A percentile compares a stretch with the other conserved stretches of the same genome.
Conservation (phyloP, 92 coral and sea anemone species). For the Porites divaricata region DNA sequence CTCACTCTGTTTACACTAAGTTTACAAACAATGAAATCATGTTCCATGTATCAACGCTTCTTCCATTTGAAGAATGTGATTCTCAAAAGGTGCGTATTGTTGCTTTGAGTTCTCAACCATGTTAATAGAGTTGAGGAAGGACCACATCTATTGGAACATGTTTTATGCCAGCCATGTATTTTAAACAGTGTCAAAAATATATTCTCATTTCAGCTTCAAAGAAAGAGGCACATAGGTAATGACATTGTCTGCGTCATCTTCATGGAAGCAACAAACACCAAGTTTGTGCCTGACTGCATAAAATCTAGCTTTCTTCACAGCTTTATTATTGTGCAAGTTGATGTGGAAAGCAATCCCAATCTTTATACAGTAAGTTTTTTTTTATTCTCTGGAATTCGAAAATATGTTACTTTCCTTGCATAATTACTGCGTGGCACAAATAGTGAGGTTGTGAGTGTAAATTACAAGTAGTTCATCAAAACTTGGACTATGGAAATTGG, state of each 20-base stretch:
- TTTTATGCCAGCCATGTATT: no score
- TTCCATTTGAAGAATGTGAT: slow-evolving; percentile 88
- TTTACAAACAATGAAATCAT: slow-evolving; percentile 80
- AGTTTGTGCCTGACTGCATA: slow-evolving; percentile 91
- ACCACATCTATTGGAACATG: no score
- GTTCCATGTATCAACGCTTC: slow-evolving; percentile 95
- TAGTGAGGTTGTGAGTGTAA: no score
- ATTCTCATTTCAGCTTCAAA: slow-evolving; percentile 71
- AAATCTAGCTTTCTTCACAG: slow-evolving; percentile 96
- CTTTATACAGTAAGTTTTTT: slow-evolving; percentile 65
- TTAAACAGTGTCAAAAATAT: no score
- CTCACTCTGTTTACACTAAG: slow-evolving; percentile 89
- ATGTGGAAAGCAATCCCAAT: slow-evolving; percentile 61
- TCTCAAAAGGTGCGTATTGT: slow-evolving; percentile 71
- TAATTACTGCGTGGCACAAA: no score
- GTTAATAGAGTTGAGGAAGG: no score
- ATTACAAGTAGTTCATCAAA: no score
- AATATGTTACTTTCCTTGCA: no score
- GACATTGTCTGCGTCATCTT: slow-evolving; percentile 94
- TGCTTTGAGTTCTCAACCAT: no score
- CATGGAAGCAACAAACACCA: slow-evolving; percentile 81
- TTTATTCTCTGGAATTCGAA: not conserved
- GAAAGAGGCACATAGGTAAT: slow-evolving; percentile 97
- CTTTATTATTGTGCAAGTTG: slow-evolving; percentile 88
- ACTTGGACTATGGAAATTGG: no score